These are phyloP conservation scores for Eclectus roratus DNA, from an alignment of 2,113 vertebrate species.

Conservation along the genomic window DNA sequence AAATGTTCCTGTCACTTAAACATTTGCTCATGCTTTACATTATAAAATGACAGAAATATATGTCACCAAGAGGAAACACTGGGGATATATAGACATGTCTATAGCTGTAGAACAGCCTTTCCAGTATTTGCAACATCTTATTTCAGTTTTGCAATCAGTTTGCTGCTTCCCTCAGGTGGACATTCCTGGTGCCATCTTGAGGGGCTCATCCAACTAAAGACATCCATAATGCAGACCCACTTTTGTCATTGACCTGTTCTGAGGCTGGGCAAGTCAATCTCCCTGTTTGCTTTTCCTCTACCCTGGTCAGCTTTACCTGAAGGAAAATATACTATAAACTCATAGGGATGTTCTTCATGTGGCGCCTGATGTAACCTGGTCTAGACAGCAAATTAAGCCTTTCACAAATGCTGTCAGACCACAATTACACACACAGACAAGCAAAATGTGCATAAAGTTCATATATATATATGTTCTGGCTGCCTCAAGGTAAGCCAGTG, in stretches of 20 bases:
- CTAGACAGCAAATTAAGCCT: not conserved
- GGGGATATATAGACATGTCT: not conserved
- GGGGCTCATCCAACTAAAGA: not conserved
- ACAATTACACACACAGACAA: not conserved
- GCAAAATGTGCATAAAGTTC: not conserved
- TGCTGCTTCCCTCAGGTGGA: not conserved
- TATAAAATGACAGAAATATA: not conserved
- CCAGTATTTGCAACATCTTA: not conserved
- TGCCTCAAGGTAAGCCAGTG: not conserved
- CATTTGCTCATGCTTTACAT: not conserved
- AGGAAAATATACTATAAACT: not conserved
- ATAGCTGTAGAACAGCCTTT: not conserved
- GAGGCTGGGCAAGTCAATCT: not conserved
- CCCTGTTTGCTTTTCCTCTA: not conserved
- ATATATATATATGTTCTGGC: fast-evolving
- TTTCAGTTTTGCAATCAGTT: not conserved
- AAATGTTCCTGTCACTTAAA: not conserved
- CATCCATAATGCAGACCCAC: not conserved
- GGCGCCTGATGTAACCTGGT: not conserved
- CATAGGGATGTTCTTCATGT: fast-evolving
- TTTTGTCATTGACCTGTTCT: not conserved
- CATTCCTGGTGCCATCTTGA: not conserved
- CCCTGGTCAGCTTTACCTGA: not conserved
- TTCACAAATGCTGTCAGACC: not conserved
- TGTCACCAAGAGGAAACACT: not conserved